Base-by-base conservation (phyloP, 1,140 invertebrate species). In the Hylaeus anthracinus region DNA sequence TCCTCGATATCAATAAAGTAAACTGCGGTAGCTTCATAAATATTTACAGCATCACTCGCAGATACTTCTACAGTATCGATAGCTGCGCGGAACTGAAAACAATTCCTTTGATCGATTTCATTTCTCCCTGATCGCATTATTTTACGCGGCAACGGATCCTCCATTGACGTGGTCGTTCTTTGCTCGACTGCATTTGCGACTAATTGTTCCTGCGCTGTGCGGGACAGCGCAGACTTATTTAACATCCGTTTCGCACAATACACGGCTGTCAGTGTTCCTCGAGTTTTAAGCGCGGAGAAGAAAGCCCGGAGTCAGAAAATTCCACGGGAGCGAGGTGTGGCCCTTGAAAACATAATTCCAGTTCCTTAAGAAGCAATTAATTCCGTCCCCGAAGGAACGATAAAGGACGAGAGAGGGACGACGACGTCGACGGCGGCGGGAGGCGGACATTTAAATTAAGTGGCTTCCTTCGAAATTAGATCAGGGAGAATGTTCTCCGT, bases 311-410 rank as follows among this genome's bases (percentile, higher is more conserved):
- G n/a, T 9, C 12, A 12, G n/a, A 61, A 79, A 81, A 81, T 82
- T 70, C n/a, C 45, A 60, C 5, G 58, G n/a, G 4, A 72, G 37
- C 61, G 26, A 41, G 53, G 45, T 53, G 67, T 51, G 39, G 51
- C 48, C 77, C 84, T 69, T 86, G 87, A 90, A 92, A 92, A 93
- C 89, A 91, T 92, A 90, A 92, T 92, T 92, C 87, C 78, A 85
- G 82, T 92, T 92, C 86, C 87, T 92, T 90, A 92, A 91, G 91
- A 90, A 91, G 90, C 90, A 92, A 93, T 92, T 93, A 92, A 93
- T 92, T 92, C 77, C 85, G 80, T 92, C 88, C 87, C 86, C 88
- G 72, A 86, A 86, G 89, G 90, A 86, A 90, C 83, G 86, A 88
- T 88, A 90, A 89, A 90, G 80, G 84, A 45, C 58, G 37, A 85